phyloP scores from a whole-genome alignment of 2,113 vertebrate species.

The Perca fluviatilis region DNA sequence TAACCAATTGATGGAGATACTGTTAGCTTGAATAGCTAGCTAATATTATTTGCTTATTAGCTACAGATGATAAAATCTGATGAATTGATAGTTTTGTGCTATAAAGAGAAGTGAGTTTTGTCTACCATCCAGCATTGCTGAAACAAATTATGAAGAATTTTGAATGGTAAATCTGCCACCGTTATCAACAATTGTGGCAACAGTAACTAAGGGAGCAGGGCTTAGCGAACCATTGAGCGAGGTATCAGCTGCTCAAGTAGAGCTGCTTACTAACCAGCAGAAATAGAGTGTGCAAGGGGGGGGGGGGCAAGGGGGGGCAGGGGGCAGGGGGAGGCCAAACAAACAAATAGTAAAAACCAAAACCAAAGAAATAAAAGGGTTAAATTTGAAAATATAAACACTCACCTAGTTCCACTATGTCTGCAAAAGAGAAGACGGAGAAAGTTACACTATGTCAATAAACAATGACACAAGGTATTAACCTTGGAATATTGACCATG shows the following conservation, averaged over 20 bases:
- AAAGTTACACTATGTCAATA: slow-evolving; percentile 66
- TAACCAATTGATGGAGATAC: not conserved
- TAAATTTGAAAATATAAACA: slow-evolving; percentile 62
- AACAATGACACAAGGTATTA: slow-evolving; percentile 66
- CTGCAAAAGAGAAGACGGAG: slow-evolving; percentile 74
- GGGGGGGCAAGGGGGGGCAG: too few relatives aligned
- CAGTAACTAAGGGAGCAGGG: not conserved
- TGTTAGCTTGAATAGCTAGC: not conserved
- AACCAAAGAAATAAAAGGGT: slow-evolving; percentile 24
- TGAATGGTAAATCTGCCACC: not conserved
- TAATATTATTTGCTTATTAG: not conserved
- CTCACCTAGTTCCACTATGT: slow-evolving; percentile 75
- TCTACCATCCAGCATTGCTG: not conserved
- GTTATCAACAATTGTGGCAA: not conserved
- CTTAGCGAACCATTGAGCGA: not conserved
- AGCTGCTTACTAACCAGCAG: not conserved
- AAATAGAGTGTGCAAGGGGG: not conserved
- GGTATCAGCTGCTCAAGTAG: not conserved
- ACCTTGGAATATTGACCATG: slow-evolving; percentile 77
- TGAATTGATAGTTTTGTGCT: not conserved
- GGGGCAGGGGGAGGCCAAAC: too few relatives aligned
- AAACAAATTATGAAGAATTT: not conserved
- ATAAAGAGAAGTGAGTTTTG: not conserved
- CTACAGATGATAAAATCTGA: not conserved
- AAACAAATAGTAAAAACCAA: slow-evolving; percentile 7